Conservation (phyloP, 2,797 vertebrate genomes). For the Tinamus major region DNA sequence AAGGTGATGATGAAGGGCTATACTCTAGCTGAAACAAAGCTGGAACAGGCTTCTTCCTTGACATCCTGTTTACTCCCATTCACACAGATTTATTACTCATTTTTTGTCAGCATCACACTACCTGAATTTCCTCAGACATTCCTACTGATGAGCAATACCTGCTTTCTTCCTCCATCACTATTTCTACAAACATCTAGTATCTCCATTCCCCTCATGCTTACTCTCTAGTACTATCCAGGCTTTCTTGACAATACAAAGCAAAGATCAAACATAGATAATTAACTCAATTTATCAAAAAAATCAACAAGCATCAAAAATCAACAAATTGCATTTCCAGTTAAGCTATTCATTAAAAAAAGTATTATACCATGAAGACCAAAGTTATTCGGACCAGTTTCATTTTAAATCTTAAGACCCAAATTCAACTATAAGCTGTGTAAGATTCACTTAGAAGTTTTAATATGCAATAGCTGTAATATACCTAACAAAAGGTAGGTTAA, state of each 20-base stretch:
- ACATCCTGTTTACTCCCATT: background rate
- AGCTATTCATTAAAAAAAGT: background rate
- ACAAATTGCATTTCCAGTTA: background rate
- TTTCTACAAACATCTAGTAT: background rate
- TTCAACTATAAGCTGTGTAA: background rate
- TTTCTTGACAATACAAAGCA: background rate
- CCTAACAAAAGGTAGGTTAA: background rate
- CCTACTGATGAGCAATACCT: background rate
- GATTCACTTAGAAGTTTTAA: background rate
- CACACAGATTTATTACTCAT: background rate
- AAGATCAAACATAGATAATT: background rate
- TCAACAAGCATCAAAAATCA: background rate
- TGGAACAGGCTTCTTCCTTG: background rate
- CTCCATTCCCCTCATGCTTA: accelerated
- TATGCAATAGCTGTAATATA: background rate
- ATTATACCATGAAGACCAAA: background rate
- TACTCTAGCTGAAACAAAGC: background rate
- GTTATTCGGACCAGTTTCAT: background rate
- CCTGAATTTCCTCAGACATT: background rate
- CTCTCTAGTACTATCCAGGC: background rate
- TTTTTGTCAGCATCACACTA: background rate
- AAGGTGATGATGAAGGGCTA: background rate
- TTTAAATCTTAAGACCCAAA: no score
- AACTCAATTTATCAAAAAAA: background rate
- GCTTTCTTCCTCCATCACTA: background rate